A percentile compares a stretch with the other conserved stretches of the same genome.
Conservation (phyloP, 2,888 invertebrate genomes). For the Volucella bombylans region DNA sequence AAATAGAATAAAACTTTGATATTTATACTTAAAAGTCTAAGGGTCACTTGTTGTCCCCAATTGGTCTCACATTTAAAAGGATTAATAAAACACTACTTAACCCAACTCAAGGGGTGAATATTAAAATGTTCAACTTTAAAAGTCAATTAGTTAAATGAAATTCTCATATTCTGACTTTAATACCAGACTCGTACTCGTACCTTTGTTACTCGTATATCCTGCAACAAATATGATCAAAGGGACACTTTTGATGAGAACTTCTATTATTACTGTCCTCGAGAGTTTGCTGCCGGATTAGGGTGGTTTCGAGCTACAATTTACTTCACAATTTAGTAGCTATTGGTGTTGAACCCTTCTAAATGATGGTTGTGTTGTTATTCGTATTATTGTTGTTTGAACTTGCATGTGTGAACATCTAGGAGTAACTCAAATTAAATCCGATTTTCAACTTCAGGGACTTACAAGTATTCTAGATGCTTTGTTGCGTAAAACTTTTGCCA, state of each 20-base stretch:
- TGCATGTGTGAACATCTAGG: constrained; percentile 48
- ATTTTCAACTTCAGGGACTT: constrained; percentile 44
- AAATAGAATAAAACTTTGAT: too few relatives aligned
- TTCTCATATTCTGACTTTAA: constrained; percentile 30
- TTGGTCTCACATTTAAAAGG: not conserved
- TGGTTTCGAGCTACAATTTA: constrained; percentile 49
- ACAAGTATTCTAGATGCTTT: constrained; percentile 28
- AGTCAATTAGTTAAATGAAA: constrained; percentile 65
- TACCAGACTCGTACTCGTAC: constrained; percentile 1
- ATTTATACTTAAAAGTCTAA: not conserved
- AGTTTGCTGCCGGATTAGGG: constrained; percentile 21
- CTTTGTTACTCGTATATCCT: constrained; percentile 4
- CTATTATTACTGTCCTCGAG: constrained; percentile 40
- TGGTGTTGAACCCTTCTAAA: constrained; percentile 22
- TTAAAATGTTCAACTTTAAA: constrained; percentile 49
- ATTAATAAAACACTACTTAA: not conserved
- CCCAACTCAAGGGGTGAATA: not conserved
- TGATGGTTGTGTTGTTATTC: constrained; percentile 23
- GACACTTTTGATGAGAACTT: constrained; percentile 35
- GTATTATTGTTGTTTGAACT: constrained; percentile 25
- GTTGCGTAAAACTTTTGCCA: constrained; percentile 46
- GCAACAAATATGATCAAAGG: constrained; percentile 41
- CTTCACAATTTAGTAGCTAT: constrained; percentile 29
- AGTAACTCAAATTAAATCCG: constrained; percentile 59
- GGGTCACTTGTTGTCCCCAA: not conserved